Evolutionary conservation across 2,888 invertebrate species (phyloP).

Genomic region (Eristalinus sepulchralis): DNA sequence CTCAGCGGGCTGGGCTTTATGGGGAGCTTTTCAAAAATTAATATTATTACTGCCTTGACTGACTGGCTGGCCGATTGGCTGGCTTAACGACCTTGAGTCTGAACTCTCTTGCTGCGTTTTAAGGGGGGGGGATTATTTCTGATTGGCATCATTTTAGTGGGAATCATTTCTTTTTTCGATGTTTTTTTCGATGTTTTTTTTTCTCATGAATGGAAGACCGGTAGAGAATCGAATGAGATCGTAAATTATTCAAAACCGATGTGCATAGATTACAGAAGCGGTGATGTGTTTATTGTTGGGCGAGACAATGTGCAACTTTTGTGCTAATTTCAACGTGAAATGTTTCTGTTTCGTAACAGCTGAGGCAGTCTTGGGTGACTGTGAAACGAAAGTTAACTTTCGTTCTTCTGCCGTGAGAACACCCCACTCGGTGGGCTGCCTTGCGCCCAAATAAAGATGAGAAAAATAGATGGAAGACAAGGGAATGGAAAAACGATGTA

Average conservation of each 20-base stretch:
- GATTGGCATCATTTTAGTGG: neutral
- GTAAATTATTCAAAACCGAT: neutral
- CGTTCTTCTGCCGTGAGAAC: too few relatives aligned
- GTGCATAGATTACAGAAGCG: neutral
- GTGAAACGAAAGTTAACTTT: too few relatives aligned
- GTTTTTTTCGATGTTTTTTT: neutral
- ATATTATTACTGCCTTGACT: neutral
- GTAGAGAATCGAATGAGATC: neutral
- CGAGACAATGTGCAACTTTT: neutral
- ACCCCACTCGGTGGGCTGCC: too few relatives aligned
- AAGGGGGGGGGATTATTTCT: neutral
- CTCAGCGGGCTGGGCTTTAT: neutral
- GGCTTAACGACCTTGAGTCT: slow-evolving; percentile 2
- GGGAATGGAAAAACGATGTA: too few relatives aligned
- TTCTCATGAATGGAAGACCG: neutral
- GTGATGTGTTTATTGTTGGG: too few relatives aligned
- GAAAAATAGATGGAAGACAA: too few relatives aligned
- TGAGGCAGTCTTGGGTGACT: too few relatives aligned
- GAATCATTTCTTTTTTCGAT: neutral
- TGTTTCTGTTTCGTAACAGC: neutral
- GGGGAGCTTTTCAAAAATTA: neutral
- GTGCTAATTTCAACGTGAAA: neutral
- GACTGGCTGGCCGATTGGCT: neutral
- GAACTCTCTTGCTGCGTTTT: neutral
- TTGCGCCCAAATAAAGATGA: too few relatives aligned